Evolutionary conservation across 2,797 vertebrate genomes (phyloP), one percentile per base, ranked within the genome.

Genomic region (Netta rufina): DNA sequence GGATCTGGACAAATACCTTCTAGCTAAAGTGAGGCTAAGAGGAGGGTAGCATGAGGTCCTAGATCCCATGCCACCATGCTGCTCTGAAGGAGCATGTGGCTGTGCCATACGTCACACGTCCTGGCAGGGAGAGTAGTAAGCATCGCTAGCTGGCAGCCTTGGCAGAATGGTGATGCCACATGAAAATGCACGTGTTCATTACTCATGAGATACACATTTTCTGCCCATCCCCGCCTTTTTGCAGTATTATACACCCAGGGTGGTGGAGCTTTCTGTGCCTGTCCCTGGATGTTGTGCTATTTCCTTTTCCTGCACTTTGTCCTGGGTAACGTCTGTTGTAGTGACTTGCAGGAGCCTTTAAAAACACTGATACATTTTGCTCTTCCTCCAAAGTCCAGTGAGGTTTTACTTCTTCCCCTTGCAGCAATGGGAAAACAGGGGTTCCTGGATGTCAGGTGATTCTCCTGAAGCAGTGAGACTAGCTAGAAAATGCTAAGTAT

Each of bases 61-160:
- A 53, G n/a, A 13, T 84, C 24, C 22, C 1, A 1, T 62, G 58
- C 5, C 36, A 84, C 57, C 6, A 1, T 1, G 0, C 57, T 81
- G 51, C 70, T 60, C 62, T 58, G 65, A 32, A 36, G 53, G 56
- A 65, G 33, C 79, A 36, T 0, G 0, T 72, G 89, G 76, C 85
- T n/a, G 0, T 57, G 45, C 61, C 54, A 5, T 28, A 13, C 30
- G 13, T 60, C 64, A 43, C 67, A 18, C 7, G 0, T 39, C 0
- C 0, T 7, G 61, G 49, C 6, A 81, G 87, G 84, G 58, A 75
- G 47, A 84, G 66, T 56, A 43, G 32, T 19, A 14, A 25, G 49
- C 8, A 16, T 82, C 73, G 24, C 45, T n/a, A 15, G 36, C 65
- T 82, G 66, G 47, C 73, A 96, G 64, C 53, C n/a, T 60, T 70